phyloP scores from a whole-genome alignment of 2,888 invertebrate genomes.

The Scaptomyza cyrtandrae region DNA sequence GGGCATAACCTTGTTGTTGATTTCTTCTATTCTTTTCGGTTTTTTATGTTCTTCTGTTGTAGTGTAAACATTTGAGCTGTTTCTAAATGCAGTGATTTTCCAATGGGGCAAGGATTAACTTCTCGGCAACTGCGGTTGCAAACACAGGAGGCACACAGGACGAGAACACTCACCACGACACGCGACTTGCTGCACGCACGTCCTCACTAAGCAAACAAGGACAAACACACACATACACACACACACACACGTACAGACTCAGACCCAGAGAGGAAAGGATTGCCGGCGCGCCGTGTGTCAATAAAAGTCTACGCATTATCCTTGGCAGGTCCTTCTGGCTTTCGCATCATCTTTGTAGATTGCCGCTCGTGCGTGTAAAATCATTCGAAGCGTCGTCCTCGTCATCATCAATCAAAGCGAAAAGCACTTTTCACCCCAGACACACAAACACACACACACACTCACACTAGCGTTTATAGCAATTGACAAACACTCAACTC shows the following conservation, averaged over 20 bases:
- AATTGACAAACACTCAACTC: conserved; percentile 53
- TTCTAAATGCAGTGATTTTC: conserved; percentile 57
- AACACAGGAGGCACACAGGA: conserved; percentile 11
- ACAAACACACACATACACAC: conserved; percentile 25
- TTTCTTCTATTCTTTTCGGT: neutral
- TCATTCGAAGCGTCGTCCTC: conserved; percentile 67
- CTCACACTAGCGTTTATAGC: neutral
- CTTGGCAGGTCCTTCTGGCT: conserved; percentile 53
- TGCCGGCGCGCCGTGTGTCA: conserved; percentile 59
- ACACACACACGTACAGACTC: conserved; percentile 16
- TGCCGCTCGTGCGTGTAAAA: conserved; percentile 76
- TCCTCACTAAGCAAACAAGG: conserved; percentile 57
- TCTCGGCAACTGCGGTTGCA: conserved; percentile 60
- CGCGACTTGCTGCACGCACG: conserved; percentile 72
- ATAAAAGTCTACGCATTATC: conserved; percentile 75
- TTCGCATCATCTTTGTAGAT: conserved; percentile 32
- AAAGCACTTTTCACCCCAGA: conserved; percentile 58
- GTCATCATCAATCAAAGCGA: conserved; percentile 66
- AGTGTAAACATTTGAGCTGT: conserved; percentile 61
- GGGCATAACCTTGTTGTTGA: conserved; percentile 44
- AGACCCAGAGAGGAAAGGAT: conserved; percentile 55
- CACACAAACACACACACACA: neutral
- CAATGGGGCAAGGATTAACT: conserved; percentile 67
- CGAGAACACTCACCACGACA: conserved; percentile 48
- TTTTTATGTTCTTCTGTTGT: conserved; percentile 24